Evolutionary conservation across 2,797 vertebrate species (phyloP), one percentile per base, ranked within the genome.

Genomic region (Xerus rutilus): DNA sequence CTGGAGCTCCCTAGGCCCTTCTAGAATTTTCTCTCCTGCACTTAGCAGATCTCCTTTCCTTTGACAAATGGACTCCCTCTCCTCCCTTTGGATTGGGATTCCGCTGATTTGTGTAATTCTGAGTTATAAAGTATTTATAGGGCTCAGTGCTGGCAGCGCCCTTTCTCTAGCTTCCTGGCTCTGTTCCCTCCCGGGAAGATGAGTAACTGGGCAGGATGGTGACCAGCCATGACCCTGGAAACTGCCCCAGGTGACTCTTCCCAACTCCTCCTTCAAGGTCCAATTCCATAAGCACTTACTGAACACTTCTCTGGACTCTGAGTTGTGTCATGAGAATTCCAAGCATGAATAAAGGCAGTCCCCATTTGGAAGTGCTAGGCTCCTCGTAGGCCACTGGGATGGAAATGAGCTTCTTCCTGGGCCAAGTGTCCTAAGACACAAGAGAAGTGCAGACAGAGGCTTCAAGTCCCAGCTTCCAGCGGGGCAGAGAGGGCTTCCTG

Each of bases 41-140:
- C 89, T 97, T 92, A 96, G 93, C 89, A 39, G 35, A 76, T 76
- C 59, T 97, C 88, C 57, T 92, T 96, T 86, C 45, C 64, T 85
- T 92, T 98, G 96, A 94, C 77, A 97, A 97, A 59, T 87, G 96
- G 93, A 49, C 85, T 95, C 88, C 86, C 30, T 77, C 95, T 97
- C 91, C 77, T 88, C 94, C 49, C 79, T 78, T 47, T 62, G 96
- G 92, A 89, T 64, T 32, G 25, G 89, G 74, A 91, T 78, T 94
- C 86, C 47, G 57, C 95, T 97, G 97, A 96, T 96, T 95, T 89
- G 88, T 25, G 35, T 86, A 67, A 91, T 82, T 65, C 91, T 86
- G 54, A 10, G 1, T 96, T 65, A 93, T 93, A 62, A 91, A 92
- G 82, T 96, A 88, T 95, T 94, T 47, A 89, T 79, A 43, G 4